Conservation (phyloP, 2,797 vertebrate species). For the Alosa sapidissima region DNA sequence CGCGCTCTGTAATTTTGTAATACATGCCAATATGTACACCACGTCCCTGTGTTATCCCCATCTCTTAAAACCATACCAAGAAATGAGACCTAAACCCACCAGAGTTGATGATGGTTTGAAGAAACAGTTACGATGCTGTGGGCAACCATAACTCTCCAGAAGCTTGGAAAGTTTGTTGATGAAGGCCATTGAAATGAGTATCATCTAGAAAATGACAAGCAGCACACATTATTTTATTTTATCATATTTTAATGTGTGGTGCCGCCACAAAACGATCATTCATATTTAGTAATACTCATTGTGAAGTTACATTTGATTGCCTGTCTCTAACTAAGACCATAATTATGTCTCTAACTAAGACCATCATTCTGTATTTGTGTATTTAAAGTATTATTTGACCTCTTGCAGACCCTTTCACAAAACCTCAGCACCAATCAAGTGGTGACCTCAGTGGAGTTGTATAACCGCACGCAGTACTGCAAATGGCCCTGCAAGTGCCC, state of each 20-base stretch:
- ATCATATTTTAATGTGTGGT: neutral
- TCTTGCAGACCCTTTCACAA: slow-evolving; percentile 74
- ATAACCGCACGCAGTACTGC: slow-evolving; percentile 82
- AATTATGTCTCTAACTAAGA: no score
- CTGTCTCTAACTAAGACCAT: neutral
- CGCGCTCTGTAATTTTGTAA: neutral
- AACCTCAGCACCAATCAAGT: slow-evolving; percentile 71
- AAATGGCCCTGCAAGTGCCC: slow-evolving; percentile 94
- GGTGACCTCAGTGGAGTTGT: slow-evolving; percentile 58
- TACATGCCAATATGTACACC: neutral
- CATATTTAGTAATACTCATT: neutral
- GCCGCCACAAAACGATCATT: neutral
- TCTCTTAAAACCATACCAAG: neutral
- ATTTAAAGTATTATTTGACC: neutral
- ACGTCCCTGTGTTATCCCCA: neutral
- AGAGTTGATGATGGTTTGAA: slow-evolving; percentile 18
- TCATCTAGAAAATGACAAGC: no score
- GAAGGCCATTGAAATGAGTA: no score
- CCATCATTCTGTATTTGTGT: no score
- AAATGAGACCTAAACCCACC: neutral
- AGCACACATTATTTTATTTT: no score
- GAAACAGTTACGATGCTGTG: neutral
- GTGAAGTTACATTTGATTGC: neutral
- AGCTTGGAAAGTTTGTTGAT: no score
- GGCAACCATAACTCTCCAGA: neutral